phyloP scores from a whole-genome alignment of 2,113 vertebrate genomes.

The Clarias magur region DNA sequence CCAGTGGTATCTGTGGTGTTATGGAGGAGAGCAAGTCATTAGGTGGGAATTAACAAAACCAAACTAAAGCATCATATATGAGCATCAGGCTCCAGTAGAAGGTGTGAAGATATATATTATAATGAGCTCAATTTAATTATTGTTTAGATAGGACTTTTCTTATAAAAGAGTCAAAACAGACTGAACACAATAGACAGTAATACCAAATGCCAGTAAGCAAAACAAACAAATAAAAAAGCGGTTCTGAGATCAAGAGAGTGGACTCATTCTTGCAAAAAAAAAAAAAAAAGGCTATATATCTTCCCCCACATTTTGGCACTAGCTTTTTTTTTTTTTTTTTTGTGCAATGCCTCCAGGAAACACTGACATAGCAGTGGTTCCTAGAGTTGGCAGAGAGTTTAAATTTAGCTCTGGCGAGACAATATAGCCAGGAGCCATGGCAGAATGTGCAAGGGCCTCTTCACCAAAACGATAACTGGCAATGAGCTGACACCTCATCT shows the following conservation, averaged over 20 bases:
- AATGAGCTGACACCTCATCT: not conserved
- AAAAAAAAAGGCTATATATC: not conserved
- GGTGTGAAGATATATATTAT: not conserved
- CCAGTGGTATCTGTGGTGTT: not conserved
- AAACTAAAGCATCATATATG: not conserved
- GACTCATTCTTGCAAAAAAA: not conserved
- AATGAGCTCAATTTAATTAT: not conserved
- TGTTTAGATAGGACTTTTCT: not conserved
- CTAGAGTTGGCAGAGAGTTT: not conserved
- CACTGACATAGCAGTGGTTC: not conserved
- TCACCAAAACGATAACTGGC: not conserved
- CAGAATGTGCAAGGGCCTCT: not conserved
- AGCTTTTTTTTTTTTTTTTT: not conserved
- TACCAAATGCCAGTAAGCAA: not conserved
- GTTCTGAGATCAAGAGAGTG: not conserved
- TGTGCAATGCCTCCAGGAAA: not conserved
- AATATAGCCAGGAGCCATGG: slow-evolving; percentile 14
- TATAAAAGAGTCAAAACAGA: not conserved
- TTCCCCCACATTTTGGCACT: not conserved
- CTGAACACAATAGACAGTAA: not conserved
- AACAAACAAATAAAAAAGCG: not conserved
- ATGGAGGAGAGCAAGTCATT: not conserved
- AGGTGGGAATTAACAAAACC: not conserved
- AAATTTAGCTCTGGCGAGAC: slow-evolving; percentile 3
- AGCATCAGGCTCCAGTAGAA: not conserved